Conservation (phyloP, 2,113 vertebrate species). For the Pseudopodoces humilis region DNA sequence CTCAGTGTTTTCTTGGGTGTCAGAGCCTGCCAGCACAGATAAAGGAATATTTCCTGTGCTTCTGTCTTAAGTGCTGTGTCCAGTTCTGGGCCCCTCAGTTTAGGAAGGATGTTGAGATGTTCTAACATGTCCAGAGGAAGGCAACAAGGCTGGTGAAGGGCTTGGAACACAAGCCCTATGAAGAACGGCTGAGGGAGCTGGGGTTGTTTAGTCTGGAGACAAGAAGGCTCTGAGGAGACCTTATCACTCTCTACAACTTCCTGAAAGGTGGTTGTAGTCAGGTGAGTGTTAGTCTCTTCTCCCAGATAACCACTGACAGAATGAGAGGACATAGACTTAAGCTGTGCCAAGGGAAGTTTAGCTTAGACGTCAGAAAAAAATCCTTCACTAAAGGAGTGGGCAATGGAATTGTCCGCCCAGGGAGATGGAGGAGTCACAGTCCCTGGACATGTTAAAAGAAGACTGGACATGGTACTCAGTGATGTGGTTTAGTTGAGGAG, state of each 20-base stretch:
- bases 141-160: not conserved
- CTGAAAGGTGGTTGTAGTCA: not conserved
- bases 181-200: not conserved
- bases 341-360: accelerated
- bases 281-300: not conserved
- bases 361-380: not conserved
- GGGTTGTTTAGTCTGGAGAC: not conserved
- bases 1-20: too few relatives aligned
- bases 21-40: too few relatives aligned
- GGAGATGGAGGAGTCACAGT: accelerated
- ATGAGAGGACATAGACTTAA: not conserved
- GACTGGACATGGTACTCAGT: not conserved
- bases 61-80: too few relatives aligned
- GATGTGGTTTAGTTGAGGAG: not conserved
- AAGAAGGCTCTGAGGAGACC: not conserved
- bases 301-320: not conserved
- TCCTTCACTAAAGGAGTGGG: not conserved
- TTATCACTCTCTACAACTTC: not conserved
- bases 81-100: not conserved
- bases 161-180: not conserved
- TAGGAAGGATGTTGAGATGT: not conserved
- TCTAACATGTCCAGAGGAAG: not conserved
- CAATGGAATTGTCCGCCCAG: not conserved
- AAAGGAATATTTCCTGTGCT: too few relatives aligned
- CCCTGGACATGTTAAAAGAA: not conserved